Base-by-base conservation (phyloP, 1,140 invertebrate genomes). In the Tenebrio molitor region DNA sequence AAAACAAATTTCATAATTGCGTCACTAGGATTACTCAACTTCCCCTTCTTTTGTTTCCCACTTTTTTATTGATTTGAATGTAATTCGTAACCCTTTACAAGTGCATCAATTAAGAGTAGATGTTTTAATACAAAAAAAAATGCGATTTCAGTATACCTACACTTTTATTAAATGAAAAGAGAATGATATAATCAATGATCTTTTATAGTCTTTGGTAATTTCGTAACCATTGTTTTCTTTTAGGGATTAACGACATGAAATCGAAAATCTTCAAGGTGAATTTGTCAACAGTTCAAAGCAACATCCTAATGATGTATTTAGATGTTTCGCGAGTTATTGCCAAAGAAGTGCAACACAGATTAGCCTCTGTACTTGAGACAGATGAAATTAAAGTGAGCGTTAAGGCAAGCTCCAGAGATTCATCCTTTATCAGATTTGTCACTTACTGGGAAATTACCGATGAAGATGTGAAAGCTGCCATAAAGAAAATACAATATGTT, bases 291-390 rank as follows among this genome's bases (percentile, higher is more conserved):
- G 85, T 92, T 1, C 89, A 95, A 70, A 92, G 91, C 0, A 97
- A 97, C 78, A 96, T 97, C 70, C 80, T 96, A 5, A 86, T 94
- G 74, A 79, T 95, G 4, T 83, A 88, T 8, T 82, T 94, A 0
- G 81, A 86, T 53, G 81, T 78, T 1, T 76, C 79, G 0, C 82
- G 84, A 21, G 77, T 91, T 1, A 82, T 81, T 0, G 84, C 89
- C 1, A 79, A 74, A 63, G 83, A 88, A n/a, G 88, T 95, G 66
- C 83, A 86, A 63, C 39, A 86, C 1, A 85, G 89, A 69, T 80
- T 95, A 8, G 81, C 79, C 1, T 74, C 78, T 64, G 85, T 92
- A 29, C 79, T 82, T 74, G 81, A 89, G 2, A 84, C 85, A 15
- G 88, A 92, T 34, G 74, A 86, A 29, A 86, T 88, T 66, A 80